Conservation (phyloP, 2,113 vertebrate species). For the Proteles cristata region DNA sequence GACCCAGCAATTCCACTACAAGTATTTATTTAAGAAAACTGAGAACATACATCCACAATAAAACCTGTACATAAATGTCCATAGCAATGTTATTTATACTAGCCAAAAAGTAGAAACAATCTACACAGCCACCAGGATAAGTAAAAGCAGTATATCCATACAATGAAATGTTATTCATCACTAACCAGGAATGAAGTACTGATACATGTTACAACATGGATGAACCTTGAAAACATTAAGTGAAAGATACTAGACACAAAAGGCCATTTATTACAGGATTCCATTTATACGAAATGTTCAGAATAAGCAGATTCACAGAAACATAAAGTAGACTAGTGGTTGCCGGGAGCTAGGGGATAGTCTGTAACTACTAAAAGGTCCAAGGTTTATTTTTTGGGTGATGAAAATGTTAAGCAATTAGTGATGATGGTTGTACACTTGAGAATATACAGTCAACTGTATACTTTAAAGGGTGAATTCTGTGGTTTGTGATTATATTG, state of each 20-base stretch:
- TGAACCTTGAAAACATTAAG: neutral
- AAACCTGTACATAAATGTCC: neutral
- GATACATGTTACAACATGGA: neutral
- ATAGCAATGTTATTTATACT: neutral
- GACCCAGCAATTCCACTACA: neutral
- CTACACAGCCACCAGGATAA: neutral
- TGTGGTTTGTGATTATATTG: neutral
- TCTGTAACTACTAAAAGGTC: neutral
- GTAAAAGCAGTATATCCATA: neutral
- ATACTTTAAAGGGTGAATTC: neutral
- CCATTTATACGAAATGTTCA: neutral
- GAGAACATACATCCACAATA: neutral
- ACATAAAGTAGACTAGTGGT: neutral
- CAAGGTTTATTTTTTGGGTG: neutral
- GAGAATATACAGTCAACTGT: neutral
- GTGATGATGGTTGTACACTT: neutral
- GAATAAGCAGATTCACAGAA: neutral
- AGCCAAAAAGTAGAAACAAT: neutral
- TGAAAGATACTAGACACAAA: neutral
- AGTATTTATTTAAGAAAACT: slow-evolving; percentile 8
- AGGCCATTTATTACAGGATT: neutral
- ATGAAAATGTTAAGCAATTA: slow-evolving; percentile 11
- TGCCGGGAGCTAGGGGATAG: neutral
- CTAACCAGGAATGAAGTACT: neutral
- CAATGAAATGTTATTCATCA: neutral